Conservation (phyloP, 1,140 invertebrate species). For the Pogonognathellus flavescens region DNA sequence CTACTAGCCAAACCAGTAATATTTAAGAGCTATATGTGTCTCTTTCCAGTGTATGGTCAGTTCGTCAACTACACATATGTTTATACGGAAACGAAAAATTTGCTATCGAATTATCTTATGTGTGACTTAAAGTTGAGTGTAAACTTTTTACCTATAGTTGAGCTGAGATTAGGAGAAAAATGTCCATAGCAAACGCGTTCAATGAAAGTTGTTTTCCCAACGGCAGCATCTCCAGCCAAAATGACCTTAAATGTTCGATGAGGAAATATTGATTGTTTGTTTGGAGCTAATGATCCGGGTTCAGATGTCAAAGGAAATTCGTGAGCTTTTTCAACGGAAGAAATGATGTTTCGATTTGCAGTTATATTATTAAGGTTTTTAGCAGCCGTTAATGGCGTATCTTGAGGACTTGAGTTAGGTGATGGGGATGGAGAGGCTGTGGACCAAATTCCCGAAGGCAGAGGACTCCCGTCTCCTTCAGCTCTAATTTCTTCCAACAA, state of each 20-base stretch:
- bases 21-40: too few relatives aligned
- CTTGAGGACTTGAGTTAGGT: constrained; percentile 17
- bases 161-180: constrained; percentile 75
- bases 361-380: neutral
- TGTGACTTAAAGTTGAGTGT: too few relatives aligned
- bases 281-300: neutral
- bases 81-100: too few relatives aligned
- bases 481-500: constrained; percentile 59
- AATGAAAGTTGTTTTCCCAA: constrained; percentile 80
- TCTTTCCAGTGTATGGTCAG: too few relatives aligned
- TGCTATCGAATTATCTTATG: too few relatives aligned
- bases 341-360: neutral
- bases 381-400: neutral
- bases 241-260: constrained; percentile 73
- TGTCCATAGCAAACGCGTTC: constrained; percentile 76
- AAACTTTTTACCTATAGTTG: constrained; percentile 74
- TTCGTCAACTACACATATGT: too few relatives aligned
- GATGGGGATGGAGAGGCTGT: constrained; percentile 16
- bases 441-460: constrained; percentile 61
- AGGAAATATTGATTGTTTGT: neutral
- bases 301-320: neutral
- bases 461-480: constrained; percentile 58
- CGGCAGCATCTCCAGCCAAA: constrained; percentile 78
- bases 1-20: too few relatives aligned
- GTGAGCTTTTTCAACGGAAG: neutral